Conservation (phyloP, 1,140 invertebrate species). For the Bombus sibiricus region DNA sequence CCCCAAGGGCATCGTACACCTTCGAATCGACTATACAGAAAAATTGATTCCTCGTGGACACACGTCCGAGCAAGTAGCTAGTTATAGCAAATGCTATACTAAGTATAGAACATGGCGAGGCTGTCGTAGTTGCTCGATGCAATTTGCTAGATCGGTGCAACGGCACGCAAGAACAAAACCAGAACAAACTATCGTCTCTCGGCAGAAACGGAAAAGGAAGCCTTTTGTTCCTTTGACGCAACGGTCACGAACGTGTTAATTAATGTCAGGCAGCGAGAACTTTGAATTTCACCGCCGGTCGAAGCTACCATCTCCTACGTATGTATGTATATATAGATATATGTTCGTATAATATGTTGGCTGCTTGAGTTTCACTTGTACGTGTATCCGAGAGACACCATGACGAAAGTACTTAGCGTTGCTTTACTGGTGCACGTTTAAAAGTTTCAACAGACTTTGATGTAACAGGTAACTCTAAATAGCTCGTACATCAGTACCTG, state of each 20-base stretch:
- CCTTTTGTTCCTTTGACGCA: constrained; percentile 60
- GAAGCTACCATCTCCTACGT: neutral
- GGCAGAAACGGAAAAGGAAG: constrained; percentile 43
- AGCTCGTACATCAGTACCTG: neutral
- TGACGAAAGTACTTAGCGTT: neutral
- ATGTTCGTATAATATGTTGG: neutral
- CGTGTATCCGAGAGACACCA: neutral
- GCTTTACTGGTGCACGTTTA: neutral
- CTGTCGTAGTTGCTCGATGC: neutral
- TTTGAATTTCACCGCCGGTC: constrained; percentile 33
- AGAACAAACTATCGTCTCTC: constrained; percentile 24
- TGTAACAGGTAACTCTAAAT: neutral
- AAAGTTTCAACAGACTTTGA: neutral
- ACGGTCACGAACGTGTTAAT: constrained; percentile 50
- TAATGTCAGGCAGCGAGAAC: constrained; percentile 49
- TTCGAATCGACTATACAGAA: too few species aligned
- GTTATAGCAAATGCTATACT: too few species aligned
- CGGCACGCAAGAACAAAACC: constrained; percentile 44
- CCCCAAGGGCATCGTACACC: too few species aligned
- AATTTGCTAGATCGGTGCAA: constrained; percentile 1
- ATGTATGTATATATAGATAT: too few species aligned
- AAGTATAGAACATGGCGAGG: too few species aligned
- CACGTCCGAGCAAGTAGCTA: too few species aligned
- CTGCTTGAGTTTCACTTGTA: constrained; percentile 1
- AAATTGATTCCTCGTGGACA: too few species aligned